These are phyloP conservation scores for Trypoxylon attenuatum DNA, from an alignment of 2,888 invertebrate genomes.

Conservation along the genomic window DNA sequence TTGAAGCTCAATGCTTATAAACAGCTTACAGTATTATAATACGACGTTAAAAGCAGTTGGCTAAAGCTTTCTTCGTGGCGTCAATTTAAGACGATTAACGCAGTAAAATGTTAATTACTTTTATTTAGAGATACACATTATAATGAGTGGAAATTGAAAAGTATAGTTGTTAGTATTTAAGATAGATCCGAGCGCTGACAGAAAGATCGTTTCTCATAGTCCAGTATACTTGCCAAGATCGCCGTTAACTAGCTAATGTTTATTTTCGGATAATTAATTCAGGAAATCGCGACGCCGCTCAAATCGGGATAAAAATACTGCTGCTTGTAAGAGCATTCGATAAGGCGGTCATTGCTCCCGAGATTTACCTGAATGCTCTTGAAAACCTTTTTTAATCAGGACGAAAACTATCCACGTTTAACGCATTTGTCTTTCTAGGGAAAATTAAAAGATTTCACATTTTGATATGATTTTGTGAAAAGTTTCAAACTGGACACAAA, in stretches of 20 bases:
- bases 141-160: background rate
- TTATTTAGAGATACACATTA: background rate
- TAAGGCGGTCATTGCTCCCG: conserved; percentile 47
- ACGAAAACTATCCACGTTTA: background rate
- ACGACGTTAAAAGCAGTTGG: too few relatives aligned
- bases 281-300: conserved; percentile 47
- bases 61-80: background rate
- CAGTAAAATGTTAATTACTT: too few relatives aligned
- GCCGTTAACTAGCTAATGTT: conserved; percentile 41
- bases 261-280: conserved; percentile 62
- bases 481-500: background rate
- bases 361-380: background rate
- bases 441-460: background rate
- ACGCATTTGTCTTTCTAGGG: background rate
- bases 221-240: conserved; percentile 34
- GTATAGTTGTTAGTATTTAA: background rate
- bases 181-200: background rate
- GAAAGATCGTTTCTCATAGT: too few relatives aligned
- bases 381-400: background rate
- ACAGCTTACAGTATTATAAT: too few relatives aligned
- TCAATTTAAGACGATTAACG: background rate
- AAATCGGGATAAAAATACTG: conserved; percentile 63
- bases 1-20: too few relatives aligned
- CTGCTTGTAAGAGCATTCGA: conserved; percentile 29
- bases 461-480: background rate